phyloP scores from a whole-genome alignment of 1,140 invertebrate genomes.

The Drosophila fuyamai region DNA sequence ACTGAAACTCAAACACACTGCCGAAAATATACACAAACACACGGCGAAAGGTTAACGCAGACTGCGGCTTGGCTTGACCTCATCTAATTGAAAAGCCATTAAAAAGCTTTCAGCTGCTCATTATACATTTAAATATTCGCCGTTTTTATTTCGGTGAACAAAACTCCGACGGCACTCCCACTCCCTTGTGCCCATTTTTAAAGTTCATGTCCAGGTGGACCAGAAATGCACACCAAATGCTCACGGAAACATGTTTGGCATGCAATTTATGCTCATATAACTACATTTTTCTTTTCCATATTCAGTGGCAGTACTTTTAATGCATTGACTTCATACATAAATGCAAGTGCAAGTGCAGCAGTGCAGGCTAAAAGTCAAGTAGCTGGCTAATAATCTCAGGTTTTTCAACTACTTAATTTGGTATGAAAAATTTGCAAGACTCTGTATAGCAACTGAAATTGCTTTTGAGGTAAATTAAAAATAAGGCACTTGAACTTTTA shows the following conservation, averaged over 20 bases:
- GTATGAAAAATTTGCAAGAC: too few relatives aligned
- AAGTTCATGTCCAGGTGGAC: slow-evolving; percentile 34
- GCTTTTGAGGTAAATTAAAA: too few relatives aligned
- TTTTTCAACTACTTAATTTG: too few relatives aligned
- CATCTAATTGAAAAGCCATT: slow-evolving; percentile 82
- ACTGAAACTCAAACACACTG: slow-evolving; percentile 7
- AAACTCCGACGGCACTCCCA: neutral
- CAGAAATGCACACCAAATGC: slow-evolving; percentile 12
- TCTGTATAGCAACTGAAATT: too few relatives aligned
- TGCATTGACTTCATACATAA: slow-evolving; percentile 35
- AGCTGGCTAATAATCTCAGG: neutral
- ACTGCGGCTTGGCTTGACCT: slow-evolving; percentile 54
- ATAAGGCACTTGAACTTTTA: too few relatives aligned
- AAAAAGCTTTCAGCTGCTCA: slow-evolving; percentile 82
- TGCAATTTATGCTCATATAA: slow-evolving; percentile 50
- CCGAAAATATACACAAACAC: slow-evolving; percentile 1
- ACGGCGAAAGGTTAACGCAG: slow-evolving; percentile 3
- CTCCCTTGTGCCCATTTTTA: slow-evolving; percentile 24
- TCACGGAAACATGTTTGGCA: slow-evolving; percentile 37
- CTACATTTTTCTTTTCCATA: slow-evolving; percentile 44
- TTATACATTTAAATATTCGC: slow-evolving; percentile 82
- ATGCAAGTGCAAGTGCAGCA: slow-evolving; percentile 29
- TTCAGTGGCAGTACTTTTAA: slow-evolving; percentile 18
- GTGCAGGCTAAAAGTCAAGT: slow-evolving; percentile 11
- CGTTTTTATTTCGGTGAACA: slow-evolving; percentile 60